Evolutionary conservation across 2,888 invertebrate genomes (phyloP), one percentile per base, ranked within the genome.

Genomic region (Artemia sinica): DNA sequence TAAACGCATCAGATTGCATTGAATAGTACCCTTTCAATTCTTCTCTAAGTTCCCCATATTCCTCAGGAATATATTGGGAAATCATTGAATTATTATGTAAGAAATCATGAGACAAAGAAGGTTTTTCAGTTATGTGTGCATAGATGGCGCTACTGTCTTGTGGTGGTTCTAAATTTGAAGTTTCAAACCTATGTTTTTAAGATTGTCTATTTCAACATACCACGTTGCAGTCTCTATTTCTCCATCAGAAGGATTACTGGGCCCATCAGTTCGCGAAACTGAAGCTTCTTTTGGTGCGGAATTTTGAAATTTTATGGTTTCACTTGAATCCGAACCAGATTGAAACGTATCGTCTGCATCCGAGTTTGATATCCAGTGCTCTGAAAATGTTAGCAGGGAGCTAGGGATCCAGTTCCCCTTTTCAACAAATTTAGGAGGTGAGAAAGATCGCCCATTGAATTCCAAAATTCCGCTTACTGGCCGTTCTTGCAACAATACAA

Each of bases 401-500:
- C 63, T 58, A 9, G 63, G 63, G 8, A 18, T 58, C 63, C 63
- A 58, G 63, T 58, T 58, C 63, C 63, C 63, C n/a, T 58, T 28
- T n/a, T 58, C 63, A 9, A 58, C 12, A 9, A 18, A 58, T 58
- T 58, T 58, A 10, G 63, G 63, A 10, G 63, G 63, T 9, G 63
- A 58, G 63, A 58, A 58, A 8, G 63, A 58, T 58, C 63, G 63
- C 14, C 63, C 63, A 28, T 58, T 58, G 28, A 58, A 58, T 28
- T 58, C 63, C n/a, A 58, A 58, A 8, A 58, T 41, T 41, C 41
- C 41, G 6, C 6, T 41, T 41, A 41, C 41, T 41, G 41, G 2
- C 41, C 41, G 41, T 41, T 41, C 41, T 41, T 41, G 41, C 6
- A 41, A 1, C 41, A 41, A 41, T 41, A 41, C 41, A 41, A 41